Conservation (phyloP, 2,797 vertebrate species). For the Thunnus albacares region DNA sequence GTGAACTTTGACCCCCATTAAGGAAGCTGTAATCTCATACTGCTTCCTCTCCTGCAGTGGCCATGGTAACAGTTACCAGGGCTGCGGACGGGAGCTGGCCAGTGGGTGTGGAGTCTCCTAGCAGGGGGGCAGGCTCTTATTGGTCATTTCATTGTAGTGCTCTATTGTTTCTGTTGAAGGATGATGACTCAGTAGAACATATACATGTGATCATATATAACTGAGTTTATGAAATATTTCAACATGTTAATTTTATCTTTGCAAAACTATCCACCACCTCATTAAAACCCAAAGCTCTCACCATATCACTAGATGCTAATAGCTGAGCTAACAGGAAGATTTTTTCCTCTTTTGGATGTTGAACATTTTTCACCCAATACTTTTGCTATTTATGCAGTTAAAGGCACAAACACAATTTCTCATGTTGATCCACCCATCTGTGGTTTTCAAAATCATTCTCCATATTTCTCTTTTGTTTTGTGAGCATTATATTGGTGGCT, state of each 20-base stretch:
- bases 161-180: conserved; percentile 10
- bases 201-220: background rate
- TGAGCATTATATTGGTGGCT: background rate
- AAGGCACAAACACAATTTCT: too few species aligned
- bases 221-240: background rate
- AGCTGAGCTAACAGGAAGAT: too few species aligned
- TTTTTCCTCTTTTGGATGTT: too few species aligned
- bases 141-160: conserved; percentile 3
- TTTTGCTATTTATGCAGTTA: too few species aligned
- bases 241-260: too few species aligned
- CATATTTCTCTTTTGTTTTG: background rate
- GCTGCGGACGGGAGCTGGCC: conserved; percentile 31
- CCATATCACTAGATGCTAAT: background rate
- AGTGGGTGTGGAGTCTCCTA: conserved; percentile 15
- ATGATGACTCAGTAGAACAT: background rate
- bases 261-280: too few species aligned
- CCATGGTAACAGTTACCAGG: conserved; percentile 65
- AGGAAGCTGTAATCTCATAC: conserved; percentile 58
- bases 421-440: background rate
- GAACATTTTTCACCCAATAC: too few species aligned
- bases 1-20: conserved; percentile 60
- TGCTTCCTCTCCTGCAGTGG: conserved; percentile 49
- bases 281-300: too few species aligned
- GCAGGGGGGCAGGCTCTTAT: conserved; percentile 3
- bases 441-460: background rate